Conservation (phyloP, 1,140 invertebrate species). For the Pseudomyrmex pallidus region DNA sequence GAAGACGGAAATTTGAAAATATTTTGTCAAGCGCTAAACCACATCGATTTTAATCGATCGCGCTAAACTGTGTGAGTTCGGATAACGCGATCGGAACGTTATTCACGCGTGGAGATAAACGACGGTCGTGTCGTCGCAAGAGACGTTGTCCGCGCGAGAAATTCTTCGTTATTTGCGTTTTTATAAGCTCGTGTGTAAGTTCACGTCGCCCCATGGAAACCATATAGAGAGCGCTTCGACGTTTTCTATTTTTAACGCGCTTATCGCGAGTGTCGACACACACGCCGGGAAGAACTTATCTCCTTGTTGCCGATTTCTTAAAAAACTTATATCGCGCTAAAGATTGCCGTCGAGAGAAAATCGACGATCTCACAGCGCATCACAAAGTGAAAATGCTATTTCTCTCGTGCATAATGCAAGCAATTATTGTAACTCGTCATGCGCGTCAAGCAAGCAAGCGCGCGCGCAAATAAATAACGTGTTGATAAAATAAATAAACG, state of each 20-base stretch:
- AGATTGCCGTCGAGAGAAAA: not conserved
- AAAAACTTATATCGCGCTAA: not conserved
- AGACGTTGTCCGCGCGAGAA: conserved; percentile 56
- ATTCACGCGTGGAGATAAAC: conserved; percentile 39
- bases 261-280: not conserved
- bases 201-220: conserved; percentile 42
- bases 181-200: conserved; percentile 54
- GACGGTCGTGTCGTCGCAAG: conserved; percentile 29
- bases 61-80: not conserved
- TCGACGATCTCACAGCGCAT: not conserved
- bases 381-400: conserved; percentile 41
- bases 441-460: not conserved
- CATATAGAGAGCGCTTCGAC: not conserved
- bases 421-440: conserved; percentile 26
- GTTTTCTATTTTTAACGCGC: not conserved
- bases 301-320: not conserved
- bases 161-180: conserved; percentile 67
- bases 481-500: conserved; percentile 53
- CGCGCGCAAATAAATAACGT: conserved; percentile 38
- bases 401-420: conserved; percentile 18
- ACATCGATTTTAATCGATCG: conserved; percentile 22
- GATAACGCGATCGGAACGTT: conserved; percentile 34
- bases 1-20: too few relatives aligned
- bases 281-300: not conserved
- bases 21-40: too few relatives aligned